phyloP scores from a whole-genome alignment of 2,797 vertebrate species.

The Tenualosa thibaudeaui region DNA sequence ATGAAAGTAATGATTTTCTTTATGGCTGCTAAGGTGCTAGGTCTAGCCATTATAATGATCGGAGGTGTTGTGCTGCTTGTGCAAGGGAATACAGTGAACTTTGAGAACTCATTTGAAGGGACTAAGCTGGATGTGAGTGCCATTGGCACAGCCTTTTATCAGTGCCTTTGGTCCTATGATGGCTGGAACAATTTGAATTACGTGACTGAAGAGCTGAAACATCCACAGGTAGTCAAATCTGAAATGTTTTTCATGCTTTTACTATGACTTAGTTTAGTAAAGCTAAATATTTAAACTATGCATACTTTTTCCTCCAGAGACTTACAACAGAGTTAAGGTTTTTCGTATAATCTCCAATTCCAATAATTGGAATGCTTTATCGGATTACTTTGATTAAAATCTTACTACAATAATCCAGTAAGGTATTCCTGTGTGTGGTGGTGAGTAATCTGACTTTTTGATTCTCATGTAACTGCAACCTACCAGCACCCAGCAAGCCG shows the following conservation, averaged over 20 bases:
- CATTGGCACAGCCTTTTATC: constrained; percentile 84
- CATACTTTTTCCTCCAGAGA: too few species aligned
- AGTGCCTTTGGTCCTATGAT: constrained; percentile 88
- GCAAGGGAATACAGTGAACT: constrained; percentile 69
- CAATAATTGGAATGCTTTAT: too few species aligned
- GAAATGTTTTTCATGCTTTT: background rate
- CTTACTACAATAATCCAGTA: too few species aligned
- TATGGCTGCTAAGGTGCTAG: constrained; percentile 76
- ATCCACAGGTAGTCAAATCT: constrained; percentile 71
- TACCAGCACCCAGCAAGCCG: too few species aligned
- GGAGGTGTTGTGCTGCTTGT: constrained; percentile 75
- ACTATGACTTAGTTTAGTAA: background rate
- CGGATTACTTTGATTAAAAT: too few species aligned
- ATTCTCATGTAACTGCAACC: too few species aligned
- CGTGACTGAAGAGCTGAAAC: constrained; percentile 83
- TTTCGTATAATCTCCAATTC: too few species aligned
- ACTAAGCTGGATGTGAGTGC: constrained; percentile 68
- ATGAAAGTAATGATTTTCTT: constrained; percentile 80
- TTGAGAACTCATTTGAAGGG: constrained; percentile 79
- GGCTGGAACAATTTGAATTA: constrained; percentile 89
- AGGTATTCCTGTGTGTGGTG: too few species aligned
- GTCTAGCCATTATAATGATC: constrained; percentile 73
- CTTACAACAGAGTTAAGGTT: too few species aligned
- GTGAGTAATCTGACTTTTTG: too few species aligned
- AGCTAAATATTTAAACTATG: too few species aligned